Evolutionary conservation across 1,140 invertebrate species (phyloP), one percentile per base, ranked within the genome.

Genomic region (Elymnias hypermnestra): DNA sequence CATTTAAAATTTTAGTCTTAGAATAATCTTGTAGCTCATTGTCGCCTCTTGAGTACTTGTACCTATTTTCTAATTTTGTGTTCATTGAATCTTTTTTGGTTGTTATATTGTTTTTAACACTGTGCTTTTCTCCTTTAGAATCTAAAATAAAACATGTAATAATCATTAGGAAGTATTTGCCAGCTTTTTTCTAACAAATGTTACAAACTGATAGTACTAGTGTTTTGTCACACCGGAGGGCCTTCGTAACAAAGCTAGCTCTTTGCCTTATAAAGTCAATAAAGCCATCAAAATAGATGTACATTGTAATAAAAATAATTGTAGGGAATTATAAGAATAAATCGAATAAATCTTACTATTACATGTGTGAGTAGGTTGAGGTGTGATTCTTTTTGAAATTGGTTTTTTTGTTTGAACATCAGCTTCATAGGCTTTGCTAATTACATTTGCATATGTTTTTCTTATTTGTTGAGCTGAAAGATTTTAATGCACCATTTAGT

Each of bases 371-470:
- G n/a, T n/a, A n/a, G 69, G 45, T 49, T 63, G 66, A 14, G 62
- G 67, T 33, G 55, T 53, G 22, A 47, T 65, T 58, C 53, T 68
- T 22, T 57, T 45, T 12, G 59, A 38, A 2, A 45, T 21, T 18
- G 51, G 45, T 18, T 69, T 69, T 19, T 66, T 57, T 40, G 56
- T 51, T 41, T 61, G n/a, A n/a, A n/a, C n/a, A n/a, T n/a, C 66
- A 6, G 57, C 37, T 51, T 47, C 65, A 31, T 59, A 14, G 5
- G 57, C 53, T 65, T 56, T 61, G 31, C 37, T 63, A 28, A 55
- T 43, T 9, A 49, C 52, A 53, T 68, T 73, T 36, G 37, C 28
- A 35, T 5, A 35, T n/a, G 51, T 25, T 33, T 47, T 57, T 44
- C 29, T 70, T 26, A 31, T 36, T 4, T 58, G 47, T 28, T 47